Evolutionary conservation across 2,888 invertebrate species (phyloP), one percentile per base, ranked within the genome.

Genomic region (Eudasyphora cyanicolor): DNA sequence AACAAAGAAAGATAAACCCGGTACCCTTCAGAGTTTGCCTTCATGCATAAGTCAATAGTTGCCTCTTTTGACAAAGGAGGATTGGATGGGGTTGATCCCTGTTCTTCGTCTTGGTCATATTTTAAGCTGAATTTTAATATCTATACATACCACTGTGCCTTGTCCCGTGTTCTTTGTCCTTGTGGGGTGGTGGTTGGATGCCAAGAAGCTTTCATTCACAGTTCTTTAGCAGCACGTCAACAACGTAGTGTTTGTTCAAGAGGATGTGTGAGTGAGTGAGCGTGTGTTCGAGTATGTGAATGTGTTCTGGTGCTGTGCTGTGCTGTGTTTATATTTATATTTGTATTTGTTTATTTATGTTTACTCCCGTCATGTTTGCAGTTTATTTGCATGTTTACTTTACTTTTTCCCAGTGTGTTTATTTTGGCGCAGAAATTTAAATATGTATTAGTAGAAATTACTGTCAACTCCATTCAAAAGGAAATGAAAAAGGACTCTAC

Each of bases 391-490:
- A 73, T 57, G 57, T 73, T 73, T 57, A 73, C 38, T 57, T 73
- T 67, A 38, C 42, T 42, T 42, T 24, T 67, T 24, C 57, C 19
- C 57, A 27, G 71, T 71, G 32, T 73, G 57, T 73, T 73, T 57
- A 57, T 57, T 73, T 73, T 57, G 73, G 73, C 73, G 73, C 54
- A 73, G 54, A 73, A 71, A 73, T 57, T 73, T 73, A 73, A 73
- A 73, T 73, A 42, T 67, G 67, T 67, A 73, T 57, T 71, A 71
- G 71, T 71, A 51, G 35, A 71, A 71, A 71, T 71, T 51, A 71
- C 49, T 51, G 51, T 71, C 71, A 71, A 35, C 51, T 54, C 10
- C 17, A 35, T 17, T 42, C 19, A 32, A 67, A 67, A 67, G 67
- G 21, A 67, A 35, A 35, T 8, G 17, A 35, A 5, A 64, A 35